Evolutionary conservation across 2,797 vertebrate genomes (phyloP), one percentile per base, ranked within the genome.

Genomic region (Bovichtus diacanthus): DNA sequence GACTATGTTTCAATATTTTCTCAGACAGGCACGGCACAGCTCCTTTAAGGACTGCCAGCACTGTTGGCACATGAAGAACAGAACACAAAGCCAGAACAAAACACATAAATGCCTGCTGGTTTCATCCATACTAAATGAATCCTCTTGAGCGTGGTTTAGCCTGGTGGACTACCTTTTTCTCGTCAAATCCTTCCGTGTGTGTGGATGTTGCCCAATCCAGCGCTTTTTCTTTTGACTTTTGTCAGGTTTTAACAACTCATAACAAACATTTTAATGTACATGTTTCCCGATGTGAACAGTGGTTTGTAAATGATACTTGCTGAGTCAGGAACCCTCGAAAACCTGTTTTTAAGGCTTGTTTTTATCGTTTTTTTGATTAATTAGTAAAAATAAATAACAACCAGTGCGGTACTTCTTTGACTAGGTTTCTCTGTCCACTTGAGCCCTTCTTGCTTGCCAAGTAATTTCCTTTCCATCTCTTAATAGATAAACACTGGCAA

Each of bases 81-180:
- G 29, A 83, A 81, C 64, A 84, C 65, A 81, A 82, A 88, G 85
- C 70, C 78, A 81, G 83, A 89, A 79, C 76, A 88, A 87, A 91
- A 88, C 79, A 80, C 87, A 87, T 89, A 80, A 87, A 89, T 70
- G 82, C 70, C 76, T 77, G 73, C 62, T 79, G 70, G 69, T 82
- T 85, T 85, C 72, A 88, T 83, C 76, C 60, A 66, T 41, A 80
- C 79, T 81, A 78, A 88, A 76, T 46, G 58, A 87, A 88, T 83
- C 66, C 83, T 73, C 75, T 64, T 59, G 78, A 79, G 88, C 79
- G 74, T 63, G 55, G 56, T 79, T 77, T 74, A 76, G 56, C 50
- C 70, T 82, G 23, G 1, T 19, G 68, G 72, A 81, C 76, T 74
- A 70, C 82, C 38, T 70, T 70, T 65, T 63, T 55, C 65, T 58